Evolutionary conservation across 2,797 vertebrate species (phyloP).

Genomic region (Sphenopsis melanotis): DNA sequence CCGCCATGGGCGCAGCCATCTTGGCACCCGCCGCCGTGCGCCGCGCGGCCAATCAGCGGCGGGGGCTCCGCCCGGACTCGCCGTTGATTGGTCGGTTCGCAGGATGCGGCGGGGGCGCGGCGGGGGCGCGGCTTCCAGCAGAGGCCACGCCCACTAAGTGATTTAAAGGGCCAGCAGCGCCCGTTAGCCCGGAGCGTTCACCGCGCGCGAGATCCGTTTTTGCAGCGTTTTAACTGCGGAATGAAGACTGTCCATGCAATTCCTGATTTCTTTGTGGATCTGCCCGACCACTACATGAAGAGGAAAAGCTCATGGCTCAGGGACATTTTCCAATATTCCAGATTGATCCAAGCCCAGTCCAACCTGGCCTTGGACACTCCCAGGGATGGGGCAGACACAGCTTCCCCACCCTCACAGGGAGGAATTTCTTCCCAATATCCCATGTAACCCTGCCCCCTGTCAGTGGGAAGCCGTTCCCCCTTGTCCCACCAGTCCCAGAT

Average conservation of each 20-base stretch:
- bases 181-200: rapidly evolving
- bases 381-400: background rate
- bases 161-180: background rate
- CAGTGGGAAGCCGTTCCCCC: background rate
- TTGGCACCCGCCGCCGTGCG: background rate
- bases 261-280: background rate
- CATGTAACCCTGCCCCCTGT: too few relatives aligned
- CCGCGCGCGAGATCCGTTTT: rapidly evolving
- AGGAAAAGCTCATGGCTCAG: background rate
- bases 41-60: conserved; percentile 18
- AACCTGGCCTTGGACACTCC: rapidly evolving
- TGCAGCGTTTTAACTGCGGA: rapidly evolving
- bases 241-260: background rate
- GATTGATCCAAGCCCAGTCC: rapidly evolving
- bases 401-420: too few relatives aligned
- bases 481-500: background rate
- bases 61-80: rapidly evolving
- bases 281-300: background rate
- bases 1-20: conserved; percentile 69
- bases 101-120: background rate
- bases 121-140: rapidly evolving
- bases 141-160: background rate
- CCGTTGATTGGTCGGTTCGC: conserved; percentile 64
- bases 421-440: too few relatives aligned
- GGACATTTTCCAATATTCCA: rapidly evolving